These are phyloP conservation scores for Aleiodes alternator DNA, from an alignment of 2,888 invertebrate species.

Conservation along the genomic window DNA sequence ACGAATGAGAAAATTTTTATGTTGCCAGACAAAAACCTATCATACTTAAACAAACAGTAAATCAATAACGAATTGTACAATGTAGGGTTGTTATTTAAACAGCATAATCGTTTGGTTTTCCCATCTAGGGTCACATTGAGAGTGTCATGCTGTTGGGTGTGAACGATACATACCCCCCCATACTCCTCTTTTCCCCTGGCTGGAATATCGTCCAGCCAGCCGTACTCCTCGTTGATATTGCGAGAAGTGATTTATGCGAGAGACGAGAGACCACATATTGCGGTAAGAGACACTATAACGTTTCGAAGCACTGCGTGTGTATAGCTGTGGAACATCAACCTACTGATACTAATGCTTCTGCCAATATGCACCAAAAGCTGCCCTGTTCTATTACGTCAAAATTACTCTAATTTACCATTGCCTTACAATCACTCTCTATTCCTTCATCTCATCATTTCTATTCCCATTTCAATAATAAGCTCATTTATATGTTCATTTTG, in stretches of 20 bases:
- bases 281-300: conserved; percentile 53
- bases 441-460: background rate
- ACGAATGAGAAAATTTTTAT: background rate
- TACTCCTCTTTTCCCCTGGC: conserved; percentile 6
- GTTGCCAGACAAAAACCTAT: background rate
- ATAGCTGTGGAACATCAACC: conserved; percentile 57
- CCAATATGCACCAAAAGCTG: conserved; percentile 62
- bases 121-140: conserved; percentile 1
- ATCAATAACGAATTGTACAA: conserved; percentile 7
- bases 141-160: conserved; percentile 6
- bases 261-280: conserved; percentile 68
- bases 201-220: conserved; percentile 42
- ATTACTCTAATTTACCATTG: conserved; percentile 38
- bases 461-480: conserved; percentile 6
- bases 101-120: conserved; percentile 1
- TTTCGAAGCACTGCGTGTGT: conserved; percentile 30
- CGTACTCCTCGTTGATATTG: conserved; percentile 66
- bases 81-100: conserved; percentile 1
- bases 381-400: background rate
- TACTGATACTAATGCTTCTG: conserved; percentile 64
- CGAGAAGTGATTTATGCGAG: conserved; percentile 71
- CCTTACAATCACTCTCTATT: conserved; percentile 51
- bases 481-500: background rate
- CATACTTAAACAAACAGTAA: background rate
- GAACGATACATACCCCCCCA: conserved; percentile 1